These are phyloP conservation scores for Zonitis immaculata DNA, from an alignment of 2,888 invertebrate genomes.

Conservation along the genomic window DNA sequence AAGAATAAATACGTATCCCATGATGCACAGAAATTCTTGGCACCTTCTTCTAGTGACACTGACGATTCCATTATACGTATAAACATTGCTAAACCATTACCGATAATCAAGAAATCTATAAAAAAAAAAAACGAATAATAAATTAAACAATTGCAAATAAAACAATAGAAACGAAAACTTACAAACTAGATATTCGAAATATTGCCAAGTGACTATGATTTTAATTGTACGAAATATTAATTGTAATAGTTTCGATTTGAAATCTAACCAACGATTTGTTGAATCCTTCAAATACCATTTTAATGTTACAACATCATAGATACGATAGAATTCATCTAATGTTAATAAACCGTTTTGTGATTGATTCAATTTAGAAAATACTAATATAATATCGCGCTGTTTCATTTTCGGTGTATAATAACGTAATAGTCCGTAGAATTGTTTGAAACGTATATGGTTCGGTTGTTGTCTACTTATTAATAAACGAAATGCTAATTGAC, in stretches of 20 bases:
- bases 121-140: constrained; percentile 22
- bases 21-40: constrained; percentile 62
- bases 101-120: constrained; percentile 66
- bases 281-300: constrained; percentile 70
- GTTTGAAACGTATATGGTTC: constrained; percentile 62
- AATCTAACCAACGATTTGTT: constrained; percentile 70
- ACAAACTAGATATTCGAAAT: constrained; percentile 72
- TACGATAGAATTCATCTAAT: constrained; percentile 66
- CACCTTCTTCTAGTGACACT: constrained; percentile 57
- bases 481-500: constrained; percentile 74
- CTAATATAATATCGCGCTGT: constrained; percentile 68
- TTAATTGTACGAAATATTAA: constrained; percentile 59
- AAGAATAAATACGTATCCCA: constrained; percentile 75
- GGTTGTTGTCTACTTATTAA: constrained; percentile 74
- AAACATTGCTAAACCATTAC: constrained; percentile 72
- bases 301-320: constrained; percentile 68
- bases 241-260: constrained; percentile 57
- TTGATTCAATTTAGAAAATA: constrained; percentile 74
- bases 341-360: constrained; percentile 63
- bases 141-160: background rate
- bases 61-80: constrained; percentile 63
- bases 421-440: constrained; percentile 76
- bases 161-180: constrained; percentile 44
- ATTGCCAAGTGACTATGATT: constrained; percentile 62
- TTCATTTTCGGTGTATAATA: constrained; percentile 73